Evolutionary conservation across 2,797 vertebrate species (phyloP), one percentile per base, ranked within the genome.

Genomic region (Varecia variegata): DNA sequence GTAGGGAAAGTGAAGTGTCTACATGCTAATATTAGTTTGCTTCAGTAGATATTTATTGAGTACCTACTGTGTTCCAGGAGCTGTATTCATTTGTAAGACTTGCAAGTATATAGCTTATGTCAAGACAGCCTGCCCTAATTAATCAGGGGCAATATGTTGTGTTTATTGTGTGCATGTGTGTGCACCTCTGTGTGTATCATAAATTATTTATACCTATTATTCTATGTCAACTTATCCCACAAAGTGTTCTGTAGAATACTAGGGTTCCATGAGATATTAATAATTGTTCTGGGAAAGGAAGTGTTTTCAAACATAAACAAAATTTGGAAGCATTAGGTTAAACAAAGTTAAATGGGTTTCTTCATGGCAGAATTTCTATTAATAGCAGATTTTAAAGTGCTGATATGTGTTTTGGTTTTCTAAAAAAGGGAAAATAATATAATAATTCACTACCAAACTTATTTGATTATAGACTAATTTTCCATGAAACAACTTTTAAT

Each of bases 351-450:
- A 96, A 86, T 82, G 30, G 15, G 12, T 89, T 94, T 90, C 68
- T 85, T 93, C 93, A 67, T 21, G 14, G 27, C 27, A 89, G 71
- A 92, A 79, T 11, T 92, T 93, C 21, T 54, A 58, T 27, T 58
- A 27, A 27, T 58, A 47, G 43, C 83, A 91, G 71, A 67, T 18
- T 89, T 85, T 77, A 88, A 68, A 79, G 25, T 45, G 8, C 15
- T 85, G 94, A 60, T 52, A 50, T 56, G 25, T 73, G 56, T n/a
- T 88, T 60, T 30, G 32, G 35, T 94, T 95, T 90, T 85, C 70
- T 93, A 94, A 73, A 67, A 92, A 87, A 94, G 30, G 68, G 30
- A 38, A 43, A 84, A 56, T 71, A 89, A 95, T 94, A 85, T 88
- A 84, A 94, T 35, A 94, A 82, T 79, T 83, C 2, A 85, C 60